Evolutionary conservation across 2,113 vertebrate species (phyloP).

Genomic region (Chelonoidis abingdonii): DNA sequence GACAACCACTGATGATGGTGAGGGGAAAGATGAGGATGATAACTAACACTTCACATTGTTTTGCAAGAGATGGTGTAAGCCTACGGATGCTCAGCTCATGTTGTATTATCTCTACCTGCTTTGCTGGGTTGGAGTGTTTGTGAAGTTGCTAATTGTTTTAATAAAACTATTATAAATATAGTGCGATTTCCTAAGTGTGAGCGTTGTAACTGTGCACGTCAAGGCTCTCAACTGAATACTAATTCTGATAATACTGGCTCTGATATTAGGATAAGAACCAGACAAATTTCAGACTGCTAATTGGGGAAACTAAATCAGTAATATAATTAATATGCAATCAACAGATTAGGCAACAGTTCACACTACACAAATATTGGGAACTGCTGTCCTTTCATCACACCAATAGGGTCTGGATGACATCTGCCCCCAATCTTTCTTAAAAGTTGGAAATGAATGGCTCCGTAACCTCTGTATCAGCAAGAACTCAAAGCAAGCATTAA

Average conservation of each 20-base stretch:
- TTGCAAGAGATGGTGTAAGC: neutral
- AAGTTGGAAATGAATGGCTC: too few species aligned
- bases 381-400: neutral
- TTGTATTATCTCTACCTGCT: neutral
- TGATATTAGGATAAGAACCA: neutral
- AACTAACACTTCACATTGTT: neutral
- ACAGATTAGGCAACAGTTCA: neutral
- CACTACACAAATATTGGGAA: neutral
- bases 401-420: accelerated
- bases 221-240: neutral
- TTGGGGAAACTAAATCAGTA: neutral
- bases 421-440: neutral
- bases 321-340: neutral
- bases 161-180: neutral
- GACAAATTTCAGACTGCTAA: neutral
- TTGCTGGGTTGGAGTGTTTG: neutral
- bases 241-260: neutral
- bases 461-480: too few species aligned
- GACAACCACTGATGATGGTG: neutral
- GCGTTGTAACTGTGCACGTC: neutral
- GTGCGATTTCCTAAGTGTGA: neutral
- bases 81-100: too few species aligned
- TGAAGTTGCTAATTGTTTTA: neutral
- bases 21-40: neutral
- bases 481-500: neutral